phyloP scores from a whole-genome alignment of 2,888 invertebrate genomes.

The Lepidocyrtoides sp. region DNA sequence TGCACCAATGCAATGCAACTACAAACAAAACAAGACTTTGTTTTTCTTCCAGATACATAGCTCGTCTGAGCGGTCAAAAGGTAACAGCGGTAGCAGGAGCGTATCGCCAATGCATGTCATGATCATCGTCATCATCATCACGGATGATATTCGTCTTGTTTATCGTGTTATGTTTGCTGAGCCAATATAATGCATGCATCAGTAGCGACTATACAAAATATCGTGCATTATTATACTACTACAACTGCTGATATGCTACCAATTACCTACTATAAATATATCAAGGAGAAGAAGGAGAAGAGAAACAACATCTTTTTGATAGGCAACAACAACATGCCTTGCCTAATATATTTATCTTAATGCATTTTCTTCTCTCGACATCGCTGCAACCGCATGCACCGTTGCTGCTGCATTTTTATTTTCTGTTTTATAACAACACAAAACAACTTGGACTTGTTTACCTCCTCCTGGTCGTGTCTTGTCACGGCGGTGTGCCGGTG shows the following conservation, averaged over 20 bases:
- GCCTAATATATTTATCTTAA: slow-evolving; percentile 54
- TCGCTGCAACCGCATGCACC: slow-evolving; percentile 36
- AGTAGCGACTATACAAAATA: neutral
- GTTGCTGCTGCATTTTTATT: slow-evolving; percentile 43
- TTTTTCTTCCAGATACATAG: neutral
- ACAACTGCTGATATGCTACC: too few species aligned
- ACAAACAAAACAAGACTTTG: neutral
- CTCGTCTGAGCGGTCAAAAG: slow-evolving; percentile 18
- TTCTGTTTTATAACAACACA: slow-evolving; percentile 15
- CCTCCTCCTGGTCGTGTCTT: slow-evolving; percentile 35
- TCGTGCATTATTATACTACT: neutral
- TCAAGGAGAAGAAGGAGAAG: neutral
- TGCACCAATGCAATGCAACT: neutral
- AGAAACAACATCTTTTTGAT: slow-evolving; percentile 45
- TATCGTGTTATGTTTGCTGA: slow-evolving; percentile 27
- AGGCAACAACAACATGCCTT: slow-evolving; percentile 43
- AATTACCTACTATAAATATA: slow-evolving; percentile 51
- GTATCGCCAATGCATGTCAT: too few species aligned
- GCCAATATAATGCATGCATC: neutral
- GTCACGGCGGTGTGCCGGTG: slow-evolving; percentile 48
- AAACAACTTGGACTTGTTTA: slow-evolving; percentile 52
- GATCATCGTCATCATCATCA: slow-evolving; percentile 20
- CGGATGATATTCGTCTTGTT: slow-evolving; percentile 25
- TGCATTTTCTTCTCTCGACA: slow-evolving; percentile 31
- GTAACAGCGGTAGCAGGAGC: slow-evolving; percentile 26